Conservation (phyloP, 1,140 invertebrate species). For the Rhopalosiphum maidis region DNA sequence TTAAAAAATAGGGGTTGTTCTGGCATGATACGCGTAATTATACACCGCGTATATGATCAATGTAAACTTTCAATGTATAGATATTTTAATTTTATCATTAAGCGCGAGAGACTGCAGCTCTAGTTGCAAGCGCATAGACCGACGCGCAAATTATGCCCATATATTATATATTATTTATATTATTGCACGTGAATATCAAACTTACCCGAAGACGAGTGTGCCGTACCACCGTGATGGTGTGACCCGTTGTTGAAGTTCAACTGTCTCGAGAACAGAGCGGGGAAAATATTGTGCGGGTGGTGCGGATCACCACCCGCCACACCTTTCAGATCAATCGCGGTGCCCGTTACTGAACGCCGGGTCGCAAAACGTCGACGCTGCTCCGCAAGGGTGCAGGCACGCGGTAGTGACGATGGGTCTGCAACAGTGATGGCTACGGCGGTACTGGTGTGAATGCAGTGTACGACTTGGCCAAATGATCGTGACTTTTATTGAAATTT, state of each 20-base stretch:
- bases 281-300: conserved; percentile 88
- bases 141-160: background rate
- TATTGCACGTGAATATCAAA: background rate
- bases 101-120: too few species aligned
- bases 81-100: background rate
- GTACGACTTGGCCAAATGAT: background rate
- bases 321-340: conserved; percentile 57
- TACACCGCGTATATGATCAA: background rate
- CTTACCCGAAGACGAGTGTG: conserved; percentile 52
- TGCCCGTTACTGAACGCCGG: conserved; percentile 46
- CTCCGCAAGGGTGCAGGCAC: background rate
- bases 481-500: background rate
- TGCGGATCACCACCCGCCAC: conserved; percentile 56
- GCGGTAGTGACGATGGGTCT: background rate
- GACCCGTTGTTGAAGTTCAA: conserved; percentile 71
- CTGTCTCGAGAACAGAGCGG: conserved; percentile 85
- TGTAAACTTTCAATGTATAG: background rate
- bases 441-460: background rate
- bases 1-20: background rate
- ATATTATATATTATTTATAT: too few species aligned
- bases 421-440: background rate
- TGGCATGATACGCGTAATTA: background rate
- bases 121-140: too few species aligned
- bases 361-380: conserved; percentile 12
- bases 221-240: conserved; percentile 57